Base-by-base conservation (phyloP, 2,797 vertebrate species). In the Cuniculus paca region DNA sequence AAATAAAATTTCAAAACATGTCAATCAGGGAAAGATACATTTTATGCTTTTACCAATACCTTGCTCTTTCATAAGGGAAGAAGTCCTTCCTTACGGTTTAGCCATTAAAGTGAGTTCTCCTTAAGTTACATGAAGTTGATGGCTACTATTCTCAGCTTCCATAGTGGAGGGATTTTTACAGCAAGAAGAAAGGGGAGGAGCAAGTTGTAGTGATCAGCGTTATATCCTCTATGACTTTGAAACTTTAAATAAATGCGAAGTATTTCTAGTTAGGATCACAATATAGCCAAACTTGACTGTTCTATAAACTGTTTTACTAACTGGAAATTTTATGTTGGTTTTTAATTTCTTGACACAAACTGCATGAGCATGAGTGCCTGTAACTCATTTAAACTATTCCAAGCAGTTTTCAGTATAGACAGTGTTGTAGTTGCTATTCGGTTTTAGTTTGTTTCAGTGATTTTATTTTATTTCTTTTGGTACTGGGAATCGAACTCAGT, bases 261-360 rank as follows among this genome's bases (percentile, higher is more conserved):
- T 4, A 2, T 70, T 80, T 80, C 39, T 87, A 34, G 45, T 94
- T 22, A 79, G 28, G 31, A 96, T 61, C 24, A 86, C 2, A 16
- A 28, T 5, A 42, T 2, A 78, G 31, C 10, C 28, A 39, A 0
- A 7, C 88, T 79, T 96, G 45, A 54, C 20, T 83, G 34, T 42
- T 72, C 31, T 50, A n/a, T 78, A 36, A 1, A 75, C 7, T 0
- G 10, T 86, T 78, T 95, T 74, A 48, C 45, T 79, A 88, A 74
- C 36, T 36, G 56, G 60, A 74, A 88, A 54, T 96, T 96, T 94
- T 45, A 77, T 61, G 26, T 82, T 63, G 65, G 90, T 92, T 96
- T 96, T 95, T 54, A 92, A 65, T 94, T 94, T 12, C n/a, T 94
- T 89, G 68, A 61, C 48, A 63, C 28, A 88, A 74, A 12, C 42